Percentiles rank a stretch among this genome's conserved stretches.
Evolutionary conservation across 2,797 vertebrate species (phyloP).

Genomic region (Chelmon rostratus): DNA sequence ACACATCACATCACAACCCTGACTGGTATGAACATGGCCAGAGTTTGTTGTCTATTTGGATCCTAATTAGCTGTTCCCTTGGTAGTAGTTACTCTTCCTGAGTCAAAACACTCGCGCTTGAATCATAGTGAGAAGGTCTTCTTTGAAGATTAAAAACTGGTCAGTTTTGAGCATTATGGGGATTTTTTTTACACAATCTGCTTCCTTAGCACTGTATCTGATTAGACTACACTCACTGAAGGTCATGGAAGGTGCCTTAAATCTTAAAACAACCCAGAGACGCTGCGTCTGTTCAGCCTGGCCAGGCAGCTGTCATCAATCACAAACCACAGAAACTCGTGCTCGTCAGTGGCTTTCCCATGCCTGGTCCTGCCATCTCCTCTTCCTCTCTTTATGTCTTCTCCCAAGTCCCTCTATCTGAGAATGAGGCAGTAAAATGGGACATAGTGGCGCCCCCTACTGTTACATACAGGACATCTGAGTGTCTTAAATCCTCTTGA

Average conservation of each 20-base stretch:
- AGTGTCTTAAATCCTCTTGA: slow-evolving; percentile 31
- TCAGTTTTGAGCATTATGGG: not conserved
- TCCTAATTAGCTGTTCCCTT: not conserved
- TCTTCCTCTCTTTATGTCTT: not conserved
- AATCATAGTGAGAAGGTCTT: not conserved
- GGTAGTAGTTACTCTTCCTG: not conserved
- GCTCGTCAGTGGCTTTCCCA: slow-evolving; percentile 8
- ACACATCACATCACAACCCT: too few species aligned
- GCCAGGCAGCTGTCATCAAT: not conserved
- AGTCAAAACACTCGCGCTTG: not conserved
- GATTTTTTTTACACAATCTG: not conserved
- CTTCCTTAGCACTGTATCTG: not conserved
- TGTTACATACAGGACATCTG: slow-evolving; percentile 47
- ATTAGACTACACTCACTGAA: not conserved
- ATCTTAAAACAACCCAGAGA: not conserved
- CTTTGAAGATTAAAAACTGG: not conserved
- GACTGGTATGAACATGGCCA: not conserved
- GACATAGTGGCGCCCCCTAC: slow-evolving; percentile 71
- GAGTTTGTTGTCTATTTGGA: slow-evolving; percentile 3
- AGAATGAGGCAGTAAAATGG: slow-evolving; percentile 20
- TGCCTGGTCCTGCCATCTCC: not conserved
- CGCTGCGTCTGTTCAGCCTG: not conserved
- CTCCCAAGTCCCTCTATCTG: not conserved
- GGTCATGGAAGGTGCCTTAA: not conserved
- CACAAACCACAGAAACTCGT: not conserved